Evolutionary conservation across 2,113 vertebrate genomes (phyloP).

Genomic region (Athene cunicularia): DNA sequence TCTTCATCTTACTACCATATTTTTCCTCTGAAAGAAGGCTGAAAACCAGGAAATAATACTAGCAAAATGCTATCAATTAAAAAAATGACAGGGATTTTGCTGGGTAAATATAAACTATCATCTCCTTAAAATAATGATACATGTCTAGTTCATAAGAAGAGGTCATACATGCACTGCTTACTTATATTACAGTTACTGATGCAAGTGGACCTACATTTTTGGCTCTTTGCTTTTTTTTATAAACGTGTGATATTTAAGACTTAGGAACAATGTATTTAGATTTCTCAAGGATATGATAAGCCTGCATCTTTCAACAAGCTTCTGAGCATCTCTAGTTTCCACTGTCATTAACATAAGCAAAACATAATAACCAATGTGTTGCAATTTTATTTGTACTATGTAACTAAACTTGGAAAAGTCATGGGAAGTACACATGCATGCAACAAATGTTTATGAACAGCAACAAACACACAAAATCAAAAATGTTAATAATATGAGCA

Average conservation of each 20-base stretch:
- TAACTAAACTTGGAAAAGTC: not conserved
- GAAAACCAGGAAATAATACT: not conserved
- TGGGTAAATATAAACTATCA: not conserved
- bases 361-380: not conserved
- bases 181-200: not conserved
- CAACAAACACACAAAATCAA: slow-evolving; percentile 1
- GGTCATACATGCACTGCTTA: not conserved
- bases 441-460: not conserved
- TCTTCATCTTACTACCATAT: not conserved
- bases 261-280: not conserved
- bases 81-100: not conserved
- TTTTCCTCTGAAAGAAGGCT: not conserved
- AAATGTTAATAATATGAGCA: not conserved
- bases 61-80: not conserved
- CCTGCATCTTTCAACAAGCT: not conserved
- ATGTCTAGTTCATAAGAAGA: not conserved
- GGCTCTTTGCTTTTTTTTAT: not conserved
- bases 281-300: not conserved
- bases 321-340: not conserved
- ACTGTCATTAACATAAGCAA: not conserved
- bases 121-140: not conserved
- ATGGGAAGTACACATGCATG: not conserved
- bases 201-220: not conserved
- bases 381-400: not conserved
- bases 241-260: not conserved